phyloP scores from a whole-genome alignment of 2,113 vertebrate species.

The Chitala chitala region DNA sequence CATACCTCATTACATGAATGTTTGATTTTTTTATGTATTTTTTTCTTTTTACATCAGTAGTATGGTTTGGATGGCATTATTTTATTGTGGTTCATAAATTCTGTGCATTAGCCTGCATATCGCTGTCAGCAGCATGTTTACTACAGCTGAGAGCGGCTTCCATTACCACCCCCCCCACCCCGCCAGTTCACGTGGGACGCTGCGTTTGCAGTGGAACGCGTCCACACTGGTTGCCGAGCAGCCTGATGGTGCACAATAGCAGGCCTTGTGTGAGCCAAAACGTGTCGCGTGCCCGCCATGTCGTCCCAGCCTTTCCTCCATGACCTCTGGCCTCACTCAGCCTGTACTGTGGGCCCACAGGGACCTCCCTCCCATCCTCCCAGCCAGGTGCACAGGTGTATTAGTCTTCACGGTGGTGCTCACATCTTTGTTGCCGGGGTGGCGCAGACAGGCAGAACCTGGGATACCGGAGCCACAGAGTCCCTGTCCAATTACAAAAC shows the following conservation, averaged over 20 bases:
- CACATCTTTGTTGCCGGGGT: background rate
- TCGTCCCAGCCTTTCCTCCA: too few relatives aligned
- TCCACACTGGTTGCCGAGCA: background rate
- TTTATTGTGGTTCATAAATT: conserved; percentile 19
- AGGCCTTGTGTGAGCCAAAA: too few relatives aligned
- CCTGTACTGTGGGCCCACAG: background rate
- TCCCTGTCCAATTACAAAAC: conserved; percentile 10
- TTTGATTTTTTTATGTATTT: background rate
- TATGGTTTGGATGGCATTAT: background rate
- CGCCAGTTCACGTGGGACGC: background rate
- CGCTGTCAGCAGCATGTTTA: conserved; percentile 1
- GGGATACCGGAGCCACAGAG: background rate
- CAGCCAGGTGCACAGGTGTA: too few relatives aligned
- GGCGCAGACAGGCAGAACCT: background rate
- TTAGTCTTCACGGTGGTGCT: background rate
- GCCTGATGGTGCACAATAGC: too few relatives aligned
- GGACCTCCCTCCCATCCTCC: background rate
- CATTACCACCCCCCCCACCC: background rate
- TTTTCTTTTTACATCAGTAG: background rate
- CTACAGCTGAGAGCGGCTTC: background rate
- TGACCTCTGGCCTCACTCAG: too few relatives aligned
- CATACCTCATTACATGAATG: background rate
- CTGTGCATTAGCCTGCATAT: conserved; percentile 4
- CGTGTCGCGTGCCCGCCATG: too few relatives aligned
- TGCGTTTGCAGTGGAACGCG: background rate